A percentile compares a stretch with the other conserved stretches of the same genome.
Evolutionary conservation across 2,797 vertebrate species (phyloP).

Genomic region (Pseudomugil gertrudae): DNA sequence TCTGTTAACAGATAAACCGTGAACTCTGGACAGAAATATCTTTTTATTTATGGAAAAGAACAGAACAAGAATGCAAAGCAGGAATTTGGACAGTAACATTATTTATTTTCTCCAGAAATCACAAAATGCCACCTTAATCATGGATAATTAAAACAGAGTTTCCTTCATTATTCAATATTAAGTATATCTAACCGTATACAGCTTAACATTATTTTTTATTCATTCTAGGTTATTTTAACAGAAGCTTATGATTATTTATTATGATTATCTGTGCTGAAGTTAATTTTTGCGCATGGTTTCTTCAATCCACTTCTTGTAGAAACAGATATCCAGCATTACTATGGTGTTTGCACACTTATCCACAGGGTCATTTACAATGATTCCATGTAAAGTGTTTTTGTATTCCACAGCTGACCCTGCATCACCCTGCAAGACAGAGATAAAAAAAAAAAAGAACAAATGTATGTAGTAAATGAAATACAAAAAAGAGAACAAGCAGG

Average conservation of each 20-base stretch:
- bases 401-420: constrained; percentile 45
- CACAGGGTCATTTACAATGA: constrained; percentile 31
- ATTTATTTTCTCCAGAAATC: not conserved
- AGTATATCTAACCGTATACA: not conserved
- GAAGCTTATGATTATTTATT: not conserved
- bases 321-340: constrained; percentile 44
- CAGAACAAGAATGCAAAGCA: not conserved
- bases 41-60: constrained; percentile 25
- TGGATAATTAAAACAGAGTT: not conserved
- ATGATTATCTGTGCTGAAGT: not conserved
- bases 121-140: not conserved
- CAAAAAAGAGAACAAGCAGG: not conserved
- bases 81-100: not conserved
- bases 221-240: not conserved
- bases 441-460: not conserved
- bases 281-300: constrained; percentile 24
- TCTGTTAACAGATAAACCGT: constrained; percentile 1
- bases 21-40: not conserved
- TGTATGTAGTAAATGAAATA: not conserved
- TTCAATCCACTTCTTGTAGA: constrained; percentile 35
- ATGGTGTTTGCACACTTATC: constrained; percentile 29
- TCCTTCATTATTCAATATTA: not conserved
- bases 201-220: not conserved
- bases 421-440: constrained; percentile 45
- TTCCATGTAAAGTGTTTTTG: constrained; percentile 5